Percentiles rank a stretch among this genome's conserved stretches.
Evolutionary conservation across 2,113 vertebrate species (phyloP).

Genomic region (Diglossa brunneiventris): DNA sequence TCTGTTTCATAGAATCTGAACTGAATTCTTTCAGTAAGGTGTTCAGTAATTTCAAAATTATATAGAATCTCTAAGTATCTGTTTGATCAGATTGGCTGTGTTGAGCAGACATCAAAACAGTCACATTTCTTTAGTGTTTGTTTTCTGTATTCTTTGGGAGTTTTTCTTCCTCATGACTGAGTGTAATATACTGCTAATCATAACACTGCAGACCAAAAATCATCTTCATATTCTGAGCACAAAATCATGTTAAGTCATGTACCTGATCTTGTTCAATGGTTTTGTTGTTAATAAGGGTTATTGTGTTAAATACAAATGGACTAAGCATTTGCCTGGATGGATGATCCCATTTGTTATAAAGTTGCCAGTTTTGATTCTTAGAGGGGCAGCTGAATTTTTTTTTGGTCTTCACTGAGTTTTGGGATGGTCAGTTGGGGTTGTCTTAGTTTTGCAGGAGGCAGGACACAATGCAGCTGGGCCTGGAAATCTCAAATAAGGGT

Average conservation of each 20-base stretch:
- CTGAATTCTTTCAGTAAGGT: background rate
- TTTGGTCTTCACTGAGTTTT: background rate
- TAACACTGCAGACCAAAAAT: background rate
- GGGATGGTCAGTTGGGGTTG: background rate
- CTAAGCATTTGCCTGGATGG: background rate
- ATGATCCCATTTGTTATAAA: conserved; percentile 31
- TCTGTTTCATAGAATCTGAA: background rate
- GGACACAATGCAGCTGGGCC: background rate
- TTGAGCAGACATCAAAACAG: background rate
- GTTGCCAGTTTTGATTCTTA: background rate
- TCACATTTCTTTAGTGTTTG: background rate
- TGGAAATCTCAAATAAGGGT: background rate
- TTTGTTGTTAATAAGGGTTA: background rate
- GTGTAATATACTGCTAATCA: background rate
- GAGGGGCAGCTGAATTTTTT: background rate
- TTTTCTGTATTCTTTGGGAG: background rate
- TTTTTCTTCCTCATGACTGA: background rate
- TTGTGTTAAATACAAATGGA: conserved; percentile 1
- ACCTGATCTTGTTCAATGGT: background rate
- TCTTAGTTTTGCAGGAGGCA: background rate
- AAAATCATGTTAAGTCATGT: background rate
- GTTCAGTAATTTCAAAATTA: conserved; percentile 20
- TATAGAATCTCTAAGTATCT: background rate
- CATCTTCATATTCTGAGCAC: background rate
- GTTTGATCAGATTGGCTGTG: background rate